These are phyloP conservation scores for Eristalis arbustorum DNA, from an alignment of 2,888 invertebrate species.

Conservation along the genomic window DNA sequence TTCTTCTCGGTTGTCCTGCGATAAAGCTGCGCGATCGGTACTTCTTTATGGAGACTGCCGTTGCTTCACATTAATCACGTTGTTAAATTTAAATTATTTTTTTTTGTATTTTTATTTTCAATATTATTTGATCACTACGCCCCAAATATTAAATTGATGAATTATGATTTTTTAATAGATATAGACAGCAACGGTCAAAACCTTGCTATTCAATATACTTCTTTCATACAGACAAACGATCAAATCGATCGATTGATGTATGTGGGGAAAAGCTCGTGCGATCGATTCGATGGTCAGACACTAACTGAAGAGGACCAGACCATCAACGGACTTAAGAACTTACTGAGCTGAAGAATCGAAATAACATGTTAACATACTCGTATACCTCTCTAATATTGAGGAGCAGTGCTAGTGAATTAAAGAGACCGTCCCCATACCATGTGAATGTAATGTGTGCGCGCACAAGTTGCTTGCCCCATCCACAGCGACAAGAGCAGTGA, in stretches of 20 bases:
- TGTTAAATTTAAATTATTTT: not conserved
- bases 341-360: slow-evolving; percentile 70
- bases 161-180: slow-evolving; percentile 27
- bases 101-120: not conserved
- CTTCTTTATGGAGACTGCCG: not conserved
- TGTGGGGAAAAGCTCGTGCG: slow-evolving; percentile 74
- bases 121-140: slow-evolving; percentile 32
- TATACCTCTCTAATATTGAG: slow-evolving; percentile 68
- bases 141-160: slow-evolving; percentile 43
- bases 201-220: slow-evolving; percentile 41
- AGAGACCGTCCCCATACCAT: slow-evolving; percentile 67
- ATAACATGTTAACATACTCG: slow-evolving; percentile 65
- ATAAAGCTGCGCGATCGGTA: slow-evolving; percentile 6
- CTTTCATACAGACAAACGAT: slow-evolving; percentile 20
- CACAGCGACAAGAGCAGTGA: slow-evolving; percentile 45
- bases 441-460: slow-evolving; percentile 67
- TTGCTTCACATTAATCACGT: slow-evolving; percentile 29
- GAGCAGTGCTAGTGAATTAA: slow-evolving; percentile 64
- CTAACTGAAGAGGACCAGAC: slow-evolving; percentile 81
- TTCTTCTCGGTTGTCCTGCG: not conserved
- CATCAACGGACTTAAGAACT: slow-evolving; percentile 80
- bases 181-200: slow-evolving; percentile 33
- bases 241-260: slow-evolving; percentile 55
- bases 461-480: slow-evolving; percentile 60
- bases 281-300: slow-evolving; percentile 80